Conservation (phyloP, 2,797 vertebrate genomes). For the Acanthurus lineatus region DNA sequence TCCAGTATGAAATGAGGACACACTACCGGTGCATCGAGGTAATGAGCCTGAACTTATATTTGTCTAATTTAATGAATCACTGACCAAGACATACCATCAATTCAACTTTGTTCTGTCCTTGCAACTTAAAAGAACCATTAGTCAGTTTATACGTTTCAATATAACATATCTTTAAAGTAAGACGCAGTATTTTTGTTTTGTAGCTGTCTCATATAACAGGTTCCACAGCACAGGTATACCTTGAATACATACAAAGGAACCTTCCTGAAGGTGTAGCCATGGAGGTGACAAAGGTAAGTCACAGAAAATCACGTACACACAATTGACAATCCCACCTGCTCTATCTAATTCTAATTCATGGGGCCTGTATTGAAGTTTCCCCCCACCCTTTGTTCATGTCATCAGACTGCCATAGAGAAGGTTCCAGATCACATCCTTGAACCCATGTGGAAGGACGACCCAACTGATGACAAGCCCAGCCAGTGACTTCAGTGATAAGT, state of each 20-base stretch:
- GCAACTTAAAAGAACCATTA: background rate
- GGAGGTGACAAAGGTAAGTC: constrained; percentile 92
- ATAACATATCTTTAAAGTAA: background rate
- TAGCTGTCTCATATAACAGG: constrained; percentile 91
- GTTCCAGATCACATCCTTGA: constrained; percentile 92
- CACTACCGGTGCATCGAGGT: constrained; percentile 92
- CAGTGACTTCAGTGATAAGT: constrained; percentile 67
- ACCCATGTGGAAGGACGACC: constrained; percentile 88
- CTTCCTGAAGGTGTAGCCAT: constrained; percentile 97
- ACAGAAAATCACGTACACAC: background rate
- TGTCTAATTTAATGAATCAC: background rate
- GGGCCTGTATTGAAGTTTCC: background rate
- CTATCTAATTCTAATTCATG: background rate
- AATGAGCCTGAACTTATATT: constrained; percentile 22
- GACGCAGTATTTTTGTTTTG: constrained; percentile 3
- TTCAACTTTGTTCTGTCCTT: background rate
- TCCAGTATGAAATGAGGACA: constrained; percentile 99
- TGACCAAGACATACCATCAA: background rate
- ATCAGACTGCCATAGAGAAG: constrained; percentile 90
- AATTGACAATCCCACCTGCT: background rate
- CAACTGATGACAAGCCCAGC: constrained; percentile 72
- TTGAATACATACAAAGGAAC: constrained; percentile 98
- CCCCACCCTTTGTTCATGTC: constrained; percentile 22
- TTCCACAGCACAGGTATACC: constrained; percentile 91
- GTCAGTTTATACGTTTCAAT: background rate